Percentiles rank a stretch among this genome's conserved stretches.
These are phyloP conservation scores for Drosophila ochracea DNA, from an alignment of 2,888 invertebrate species.

Conservation along the genomic window DNA sequence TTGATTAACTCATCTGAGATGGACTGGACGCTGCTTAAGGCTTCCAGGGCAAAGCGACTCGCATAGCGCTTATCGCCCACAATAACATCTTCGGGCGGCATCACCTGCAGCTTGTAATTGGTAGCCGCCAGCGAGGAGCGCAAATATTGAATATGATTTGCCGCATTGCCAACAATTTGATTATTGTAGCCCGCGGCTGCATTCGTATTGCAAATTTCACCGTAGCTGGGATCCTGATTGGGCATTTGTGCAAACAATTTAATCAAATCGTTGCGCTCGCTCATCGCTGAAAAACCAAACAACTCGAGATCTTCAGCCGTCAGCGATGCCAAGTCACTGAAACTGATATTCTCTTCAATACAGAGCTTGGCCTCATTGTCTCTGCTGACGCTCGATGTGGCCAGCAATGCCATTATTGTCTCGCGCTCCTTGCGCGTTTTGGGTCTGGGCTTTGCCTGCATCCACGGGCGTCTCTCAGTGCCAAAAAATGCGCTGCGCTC, in stretches of 20 bases:
- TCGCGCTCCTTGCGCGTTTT: conserved; percentile 59
- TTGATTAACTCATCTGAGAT: conserved; percentile 76
- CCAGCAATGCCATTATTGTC: conserved; percentile 61
- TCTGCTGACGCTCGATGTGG: conserved; percentile 3
- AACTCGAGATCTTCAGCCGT: conserved; percentile 74
- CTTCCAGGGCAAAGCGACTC: conserved; percentile 83
- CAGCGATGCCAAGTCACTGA: conserved; percentile 79
- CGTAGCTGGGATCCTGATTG: conserved; percentile 80
- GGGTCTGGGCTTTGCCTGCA: conserved; percentile 33
- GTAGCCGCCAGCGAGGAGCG: conserved; percentile 80
- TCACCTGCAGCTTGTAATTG: conserved; percentile 82
- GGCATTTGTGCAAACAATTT: conserved; percentile 75
- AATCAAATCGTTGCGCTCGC: conserved; percentile 72
- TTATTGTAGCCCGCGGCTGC: conserved; percentile 75
- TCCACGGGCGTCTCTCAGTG: conserved; percentile 54
- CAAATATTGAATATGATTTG: conserved; percentile 77
- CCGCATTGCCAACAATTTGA: conserved; percentile 75
- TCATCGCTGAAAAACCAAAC: conserved; percentile 71
- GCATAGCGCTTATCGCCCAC: conserved; percentile 84
- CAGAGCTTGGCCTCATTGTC: conserved; percentile 64
- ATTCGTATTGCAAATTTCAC: conserved; percentile 64
- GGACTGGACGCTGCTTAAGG: conserved; percentile 77
- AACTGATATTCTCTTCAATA: conserved; percentile 74
- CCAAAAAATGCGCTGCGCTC: conserved; percentile 69
- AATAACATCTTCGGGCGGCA: conserved; percentile 82